phyloP scores from a whole-genome alignment of 1,140 invertebrate species.

The Anadara kagoshimensis region DNA sequence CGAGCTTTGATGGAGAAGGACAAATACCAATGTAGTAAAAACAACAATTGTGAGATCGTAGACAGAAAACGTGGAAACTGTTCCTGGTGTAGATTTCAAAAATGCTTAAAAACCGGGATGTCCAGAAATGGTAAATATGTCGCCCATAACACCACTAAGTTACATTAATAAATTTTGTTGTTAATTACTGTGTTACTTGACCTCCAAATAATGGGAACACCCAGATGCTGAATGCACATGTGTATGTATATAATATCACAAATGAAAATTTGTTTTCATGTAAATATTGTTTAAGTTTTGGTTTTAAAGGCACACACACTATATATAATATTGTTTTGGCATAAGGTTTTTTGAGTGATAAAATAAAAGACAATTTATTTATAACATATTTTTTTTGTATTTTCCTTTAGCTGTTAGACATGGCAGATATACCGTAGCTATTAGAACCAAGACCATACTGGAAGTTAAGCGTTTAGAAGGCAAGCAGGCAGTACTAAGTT shows the following conservation, averaged over 20 bases:
- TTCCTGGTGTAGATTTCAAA: conserved; percentile 64
- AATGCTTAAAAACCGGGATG: conserved; percentile 68
- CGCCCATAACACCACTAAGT: background rate
- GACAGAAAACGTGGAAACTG: conserved; percentile 60
- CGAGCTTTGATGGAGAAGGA: conserved; percentile 58
- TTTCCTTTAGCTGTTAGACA: conserved; percentile 42
- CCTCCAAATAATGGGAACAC: background rate
- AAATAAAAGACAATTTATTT: background rate
- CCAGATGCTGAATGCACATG: background rate
- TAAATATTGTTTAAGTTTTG: background rate
- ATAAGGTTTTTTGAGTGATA: too few species aligned
- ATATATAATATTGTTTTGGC: too few species aligned
- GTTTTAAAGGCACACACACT: background rate
- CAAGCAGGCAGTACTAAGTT: conserved; percentile 11
- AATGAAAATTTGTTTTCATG: background rate
- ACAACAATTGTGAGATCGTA: conserved; percentile 57
- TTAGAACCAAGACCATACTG: conserved; percentile 52
- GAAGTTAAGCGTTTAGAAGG: conserved; percentile 44
- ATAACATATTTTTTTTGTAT: background rate
- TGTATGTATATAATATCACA: background rate
- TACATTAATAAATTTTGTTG: background rate
- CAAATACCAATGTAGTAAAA: conserved; percentile 57
- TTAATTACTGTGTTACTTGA: background rate
- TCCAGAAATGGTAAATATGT: conserved; percentile 63
- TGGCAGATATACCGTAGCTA: conserved; percentile 52